phyloP scores from a whole-genome alignment of 2,113 vertebrate genomes.

The Microcebus griseorufus region DNA sequence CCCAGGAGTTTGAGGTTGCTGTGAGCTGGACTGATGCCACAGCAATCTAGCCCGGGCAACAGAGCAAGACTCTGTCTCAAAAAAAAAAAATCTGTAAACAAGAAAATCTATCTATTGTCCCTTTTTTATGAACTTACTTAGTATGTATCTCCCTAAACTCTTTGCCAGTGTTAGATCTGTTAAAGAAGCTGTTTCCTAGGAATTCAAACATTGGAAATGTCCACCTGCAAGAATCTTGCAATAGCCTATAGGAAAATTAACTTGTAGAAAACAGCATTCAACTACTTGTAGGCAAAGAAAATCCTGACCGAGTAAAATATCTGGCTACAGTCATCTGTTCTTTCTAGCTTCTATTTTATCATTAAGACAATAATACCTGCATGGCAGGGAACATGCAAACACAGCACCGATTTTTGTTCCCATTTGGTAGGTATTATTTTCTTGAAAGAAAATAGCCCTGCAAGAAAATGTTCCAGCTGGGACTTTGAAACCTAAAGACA shows the following conservation, averaged over 20 bases:
- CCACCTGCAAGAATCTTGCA: background rate
- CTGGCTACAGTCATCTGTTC: background rate
- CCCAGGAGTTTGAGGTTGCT: no score
- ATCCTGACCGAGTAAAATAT: background rate
- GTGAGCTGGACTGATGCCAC: no score
- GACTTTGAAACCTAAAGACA: background rate
- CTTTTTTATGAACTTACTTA: constrained; percentile 11
- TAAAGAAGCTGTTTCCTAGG: background rate
- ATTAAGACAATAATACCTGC: background rate
- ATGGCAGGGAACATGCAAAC: constrained; percentile 12
- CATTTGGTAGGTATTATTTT: constrained; percentile 39
- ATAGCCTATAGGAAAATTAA: constrained; percentile 14
- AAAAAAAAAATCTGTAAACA: background rate
- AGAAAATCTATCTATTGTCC: constrained; percentile 46
- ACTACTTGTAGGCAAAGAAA: background rate
- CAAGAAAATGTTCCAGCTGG: constrained; percentile 39
- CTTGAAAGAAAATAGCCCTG: constrained; percentile 48
- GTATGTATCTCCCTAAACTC: constrained; percentile 38
- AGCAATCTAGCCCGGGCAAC: no score
- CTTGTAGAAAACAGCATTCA: background rate
- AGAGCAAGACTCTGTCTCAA: no score
- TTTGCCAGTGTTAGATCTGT: constrained; percentile 11
- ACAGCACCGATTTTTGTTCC: constrained; percentile 42
- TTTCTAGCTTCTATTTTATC: background rate
- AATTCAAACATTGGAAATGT: constrained; percentile 57